Percentiles rank a stretch among this genome's conserved stretches.
These are phyloP conservation scores for Cyphomyrmex costatus DNA, from an alignment of 1,140 invertebrate species.

Conservation along the genomic window DNA sequence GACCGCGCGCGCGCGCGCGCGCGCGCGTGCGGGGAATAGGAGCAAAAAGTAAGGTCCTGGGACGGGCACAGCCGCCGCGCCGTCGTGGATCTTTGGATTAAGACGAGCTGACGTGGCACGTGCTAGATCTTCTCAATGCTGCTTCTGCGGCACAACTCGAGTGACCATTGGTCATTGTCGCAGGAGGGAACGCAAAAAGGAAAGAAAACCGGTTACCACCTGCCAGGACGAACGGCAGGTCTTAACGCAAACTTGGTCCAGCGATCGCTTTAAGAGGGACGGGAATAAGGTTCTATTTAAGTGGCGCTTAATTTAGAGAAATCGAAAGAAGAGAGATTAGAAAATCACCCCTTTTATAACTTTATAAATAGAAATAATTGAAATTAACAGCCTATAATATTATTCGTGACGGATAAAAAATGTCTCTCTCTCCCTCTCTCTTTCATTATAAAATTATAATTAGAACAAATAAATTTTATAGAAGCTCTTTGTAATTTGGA, in stretches of 20 bases:
- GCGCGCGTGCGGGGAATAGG: slow-evolving; percentile 66
- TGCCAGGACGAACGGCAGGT: slow-evolving; percentile 70
- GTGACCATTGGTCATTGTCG: slow-evolving; percentile 81
- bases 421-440: no score
- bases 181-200: slow-evolving; percentile 74
- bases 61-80: slow-evolving; percentile 54
- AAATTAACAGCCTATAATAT: neutral
- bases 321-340: neutral
- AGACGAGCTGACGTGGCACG: slow-evolving; percentile 76
- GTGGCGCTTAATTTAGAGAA: slow-evolving; percentile 36
- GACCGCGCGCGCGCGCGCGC: slow-evolving; percentile 78
- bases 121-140: slow-evolving; percentile 77
- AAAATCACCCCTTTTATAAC: neutral
- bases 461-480: neutral
- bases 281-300: slow-evolving; percentile 60
- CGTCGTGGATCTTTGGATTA: slow-evolving; percentile 78
- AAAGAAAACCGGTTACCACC: slow-evolving; percentile 78
- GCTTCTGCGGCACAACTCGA: slow-evolving; percentile 70
- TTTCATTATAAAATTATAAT: neutral
- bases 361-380: neutral
- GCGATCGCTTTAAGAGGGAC: slow-evolving; percentile 68
- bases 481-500: no score
- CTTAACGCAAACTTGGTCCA: slow-evolving; percentile 74
- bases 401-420: neutral
- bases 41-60: slow-evolving; percentile 61